Conservation (phyloP, 2,113 vertebrate species). For the Tragelaphus imberbis region DNA sequence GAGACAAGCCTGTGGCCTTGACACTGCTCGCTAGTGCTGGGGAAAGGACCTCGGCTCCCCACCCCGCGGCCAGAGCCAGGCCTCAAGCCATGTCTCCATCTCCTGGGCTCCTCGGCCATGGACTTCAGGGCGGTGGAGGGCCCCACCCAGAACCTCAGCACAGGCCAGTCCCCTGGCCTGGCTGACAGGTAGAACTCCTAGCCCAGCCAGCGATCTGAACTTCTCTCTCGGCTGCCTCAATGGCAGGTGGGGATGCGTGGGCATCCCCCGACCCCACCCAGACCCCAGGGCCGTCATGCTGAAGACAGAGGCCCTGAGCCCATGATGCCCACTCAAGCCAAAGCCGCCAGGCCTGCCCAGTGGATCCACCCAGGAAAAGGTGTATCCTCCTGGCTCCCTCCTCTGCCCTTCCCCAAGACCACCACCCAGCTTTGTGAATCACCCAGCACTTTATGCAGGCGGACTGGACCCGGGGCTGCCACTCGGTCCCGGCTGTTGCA, state of each 20-base stretch:
- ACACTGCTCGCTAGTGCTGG: not conserved
- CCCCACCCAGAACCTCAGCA: not conserved
- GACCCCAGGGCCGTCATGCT: not conserved
- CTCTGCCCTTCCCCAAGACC: not conserved
- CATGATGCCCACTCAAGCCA: conserved; percentile 46
- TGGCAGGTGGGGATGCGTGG: not conserved
- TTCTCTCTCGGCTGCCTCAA: not conserved
- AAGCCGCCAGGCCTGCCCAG: conserved; percentile 23
- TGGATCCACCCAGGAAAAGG: not conserved
- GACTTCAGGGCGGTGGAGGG: not conserved
- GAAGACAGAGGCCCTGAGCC: not conserved
- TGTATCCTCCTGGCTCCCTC: not conserved
- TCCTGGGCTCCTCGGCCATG: not conserved
- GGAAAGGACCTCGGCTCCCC: not conserved
- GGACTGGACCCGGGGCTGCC: conserved; percentile 57
- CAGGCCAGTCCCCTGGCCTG: not conserved
- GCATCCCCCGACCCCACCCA: not conserved
- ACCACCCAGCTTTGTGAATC: conserved; percentile 78
- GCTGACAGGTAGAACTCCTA: too few species aligned
- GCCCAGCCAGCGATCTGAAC: not conserved
- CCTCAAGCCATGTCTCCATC: not conserved
- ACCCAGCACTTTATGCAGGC: conserved; percentile 83
- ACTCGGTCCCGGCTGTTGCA: conserved; percentile 52
- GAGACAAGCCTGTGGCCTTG: not conserved
- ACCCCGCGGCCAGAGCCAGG: not conserved